A percentile compares a stretch with the other conserved stretches of the same genome.
Conservation (phyloP, 1,140 invertebrate genomes). For the Ruditapes philippinarum region DNA sequence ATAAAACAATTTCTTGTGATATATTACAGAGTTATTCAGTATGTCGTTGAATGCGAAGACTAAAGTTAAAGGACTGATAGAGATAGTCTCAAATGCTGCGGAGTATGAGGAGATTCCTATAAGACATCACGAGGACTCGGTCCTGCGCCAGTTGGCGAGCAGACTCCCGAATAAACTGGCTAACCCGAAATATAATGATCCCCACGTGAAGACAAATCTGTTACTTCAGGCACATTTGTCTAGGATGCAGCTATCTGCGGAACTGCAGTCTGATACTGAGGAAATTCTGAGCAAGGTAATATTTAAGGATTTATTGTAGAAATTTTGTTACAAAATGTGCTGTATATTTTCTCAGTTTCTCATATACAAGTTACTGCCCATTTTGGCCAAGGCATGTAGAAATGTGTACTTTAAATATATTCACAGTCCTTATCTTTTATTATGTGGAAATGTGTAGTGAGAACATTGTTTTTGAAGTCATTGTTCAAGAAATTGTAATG, state of each 20-base stretch:
- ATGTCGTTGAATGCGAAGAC: slow-evolving; percentile 98
- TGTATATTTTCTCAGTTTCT: too few relatives aligned
- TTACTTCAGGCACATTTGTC: slow-evolving; percentile 98
- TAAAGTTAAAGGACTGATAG: slow-evolving; percentile 98
- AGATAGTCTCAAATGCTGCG: slow-evolving; percentile 99
- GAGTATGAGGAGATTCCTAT: slow-evolving; percentile 98
- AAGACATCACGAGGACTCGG: slow-evolving; percentile 97
- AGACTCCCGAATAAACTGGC: slow-evolving; percentile 93
- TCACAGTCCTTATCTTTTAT: too few relatives aligned
- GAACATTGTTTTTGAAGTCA: too few relatives aligned
- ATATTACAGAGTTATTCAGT: slow-evolving; percentile 95
- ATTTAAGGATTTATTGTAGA: too few relatives aligned
- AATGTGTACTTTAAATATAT: too few relatives aligned
- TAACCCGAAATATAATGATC: slow-evolving; percentile 95
- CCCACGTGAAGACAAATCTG: slow-evolving; percentile 98
- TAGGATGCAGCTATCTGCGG: slow-evolving; percentile 95
- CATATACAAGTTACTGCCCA: too few relatives aligned
- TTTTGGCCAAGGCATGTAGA: too few relatives aligned
- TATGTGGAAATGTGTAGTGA: too few relatives aligned
- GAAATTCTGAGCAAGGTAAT: slow-evolving; percentile 93
- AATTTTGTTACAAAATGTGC: too few relatives aligned
- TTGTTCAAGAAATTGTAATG: too few relatives aligned
- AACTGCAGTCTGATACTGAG: slow-evolving; percentile 99
- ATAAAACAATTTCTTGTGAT: too few relatives aligned
- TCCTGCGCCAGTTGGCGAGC: slow-evolving; percentile 93